A percentile compares a stretch with the other conserved stretches of the same genome.
These are phyloP conservation scores for Charadrius vociferus DNA, from an alignment of 2,113 vertebrate genomes.

Conservation along the genomic window DNA sequence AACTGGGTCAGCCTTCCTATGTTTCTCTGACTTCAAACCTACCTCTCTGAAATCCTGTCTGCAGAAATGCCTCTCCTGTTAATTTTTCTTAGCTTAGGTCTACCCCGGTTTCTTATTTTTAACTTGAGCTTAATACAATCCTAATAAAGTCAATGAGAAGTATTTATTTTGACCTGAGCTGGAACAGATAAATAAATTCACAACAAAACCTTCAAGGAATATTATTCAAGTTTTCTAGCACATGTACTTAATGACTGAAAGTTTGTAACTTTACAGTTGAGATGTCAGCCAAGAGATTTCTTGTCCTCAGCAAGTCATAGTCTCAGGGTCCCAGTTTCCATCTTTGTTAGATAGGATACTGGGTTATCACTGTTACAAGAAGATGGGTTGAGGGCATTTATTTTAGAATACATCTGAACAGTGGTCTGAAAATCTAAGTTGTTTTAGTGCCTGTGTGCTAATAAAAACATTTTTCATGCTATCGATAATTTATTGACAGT, in stretches of 20 bases:
- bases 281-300: background rate
- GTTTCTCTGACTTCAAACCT: background rate
- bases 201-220: background rate
- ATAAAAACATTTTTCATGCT: background rate
- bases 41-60: background rate
- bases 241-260: background rate
- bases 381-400: background rate
- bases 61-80: background rate
- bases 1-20: background rate
- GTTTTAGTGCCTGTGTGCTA: background rate
- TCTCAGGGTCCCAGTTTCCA: background rate
- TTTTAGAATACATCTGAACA: background rate
- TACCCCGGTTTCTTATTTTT: background rate
- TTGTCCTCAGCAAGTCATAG: background rate
- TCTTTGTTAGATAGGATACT: background rate
- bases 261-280: background rate
- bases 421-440: background rate
- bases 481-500: background rate
- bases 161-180: background rate
- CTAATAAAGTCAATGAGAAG: background rate
- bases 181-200: background rate
- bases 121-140: background rate
- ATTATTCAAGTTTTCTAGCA: background rate
- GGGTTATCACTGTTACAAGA: background rate
- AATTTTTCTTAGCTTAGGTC: background rate